phyloP scores from a whole-genome alignment of 2,113 vertebrate species.

The Gyps fulvus region DNA sequence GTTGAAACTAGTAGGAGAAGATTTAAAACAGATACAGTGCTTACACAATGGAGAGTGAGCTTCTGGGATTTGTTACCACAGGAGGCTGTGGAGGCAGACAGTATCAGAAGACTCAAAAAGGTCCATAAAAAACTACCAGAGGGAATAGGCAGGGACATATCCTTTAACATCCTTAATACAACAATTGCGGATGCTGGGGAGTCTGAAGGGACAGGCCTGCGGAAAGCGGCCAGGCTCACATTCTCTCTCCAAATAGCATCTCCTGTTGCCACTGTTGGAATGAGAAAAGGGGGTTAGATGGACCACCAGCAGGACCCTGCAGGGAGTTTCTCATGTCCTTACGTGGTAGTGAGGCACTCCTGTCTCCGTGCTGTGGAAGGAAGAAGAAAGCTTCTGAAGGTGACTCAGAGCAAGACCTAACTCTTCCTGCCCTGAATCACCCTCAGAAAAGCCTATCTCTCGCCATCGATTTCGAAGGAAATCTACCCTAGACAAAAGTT shows the following conservation, averaged over 20 bases:
- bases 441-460: slow-evolving; percentile 3
- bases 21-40: slow-evolving; percentile 47
- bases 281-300: not conserved
- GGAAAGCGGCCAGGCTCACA: not conserved
- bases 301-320: not conserved
- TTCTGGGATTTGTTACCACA: slow-evolving; percentile 48
- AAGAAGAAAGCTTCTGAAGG: not conserved
- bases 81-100: not conserved
- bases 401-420: slow-evolving; percentile 28
- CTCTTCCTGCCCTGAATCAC: slow-evolving; percentile 44
- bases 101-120: slow-evolving; percentile 18
- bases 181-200: slow-evolving; percentile 1
- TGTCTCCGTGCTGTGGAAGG: not conserved
- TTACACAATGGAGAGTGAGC: slow-evolving; percentile 34
- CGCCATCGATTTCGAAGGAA: not conserved
- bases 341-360: not conserved
- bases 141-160: slow-evolving; percentile 20
- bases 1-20: slow-evolving; percentile 16
- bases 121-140: slow-evolving; percentile 17
- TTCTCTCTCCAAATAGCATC: not conserved
- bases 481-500: not conserved
- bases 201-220: not conserved
- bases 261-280: not conserved
- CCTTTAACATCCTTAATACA: slow-evolving; percentile 22
- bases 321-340: not conserved